phyloP scores from a whole-genome alignment of 2,888 invertebrate genomes.

The Athrips mouffetella region DNA sequence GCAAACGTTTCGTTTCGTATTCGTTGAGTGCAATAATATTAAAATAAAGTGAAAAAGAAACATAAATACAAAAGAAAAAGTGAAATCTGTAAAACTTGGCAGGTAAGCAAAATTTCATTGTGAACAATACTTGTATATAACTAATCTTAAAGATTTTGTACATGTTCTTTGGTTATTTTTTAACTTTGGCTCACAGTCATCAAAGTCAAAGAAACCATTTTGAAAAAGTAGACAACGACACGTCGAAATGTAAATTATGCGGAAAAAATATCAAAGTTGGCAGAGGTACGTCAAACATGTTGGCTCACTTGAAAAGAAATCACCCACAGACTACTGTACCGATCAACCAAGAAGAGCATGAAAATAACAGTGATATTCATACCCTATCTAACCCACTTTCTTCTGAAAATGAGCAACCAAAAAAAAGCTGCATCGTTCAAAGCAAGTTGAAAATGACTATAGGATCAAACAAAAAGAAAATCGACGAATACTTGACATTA shows the following conservation, averaged over 20 bases:
- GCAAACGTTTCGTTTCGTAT: no score
- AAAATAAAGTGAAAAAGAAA: no score
- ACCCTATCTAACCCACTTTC: not conserved
- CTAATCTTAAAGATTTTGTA: not conserved
- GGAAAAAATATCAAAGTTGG: not conserved
- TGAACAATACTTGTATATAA: not conserved
- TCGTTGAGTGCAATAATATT: no score
- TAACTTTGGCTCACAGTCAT: not conserved
- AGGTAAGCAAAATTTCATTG: no score
- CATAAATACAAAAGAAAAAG: no score
- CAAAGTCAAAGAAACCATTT: not conserved
- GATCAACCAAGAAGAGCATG: not conserved
- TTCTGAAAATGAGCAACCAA: not conserved
- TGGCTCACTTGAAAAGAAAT: not conserved
- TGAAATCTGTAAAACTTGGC: no score
- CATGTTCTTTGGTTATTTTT: not conserved
- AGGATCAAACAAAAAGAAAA: slow-evolving; percentile 1
- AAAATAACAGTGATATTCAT: not conserved
- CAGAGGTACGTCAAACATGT: not conserved
- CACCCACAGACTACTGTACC: not conserved
- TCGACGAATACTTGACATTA: not conserved
- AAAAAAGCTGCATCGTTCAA: not conserved
- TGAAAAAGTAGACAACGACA: not conserved
- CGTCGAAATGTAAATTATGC: not conserved
- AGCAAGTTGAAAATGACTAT: not conserved